Conservation (phyloP, 2,888 invertebrate genomes). For the Oligia strigilis region DNA sequence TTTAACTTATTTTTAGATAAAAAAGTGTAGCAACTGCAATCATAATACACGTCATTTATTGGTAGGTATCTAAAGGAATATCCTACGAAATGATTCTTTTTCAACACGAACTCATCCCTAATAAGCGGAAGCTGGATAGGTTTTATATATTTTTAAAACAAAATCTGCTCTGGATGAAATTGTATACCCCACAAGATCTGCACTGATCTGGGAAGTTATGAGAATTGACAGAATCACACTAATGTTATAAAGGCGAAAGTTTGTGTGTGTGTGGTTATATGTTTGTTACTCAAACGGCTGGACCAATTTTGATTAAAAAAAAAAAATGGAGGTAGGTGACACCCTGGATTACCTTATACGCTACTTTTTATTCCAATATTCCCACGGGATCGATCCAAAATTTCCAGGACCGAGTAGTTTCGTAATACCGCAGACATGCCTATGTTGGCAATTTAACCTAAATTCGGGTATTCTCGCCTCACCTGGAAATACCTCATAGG, state of each 20-base stretch:
- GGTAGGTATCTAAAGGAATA: constrained; percentile 26
- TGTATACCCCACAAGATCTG: not conserved
- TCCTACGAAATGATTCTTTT: constrained; percentile 43
- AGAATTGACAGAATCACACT: not conserved
- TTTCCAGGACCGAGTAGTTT: constrained; percentile 3
- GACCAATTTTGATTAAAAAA: too few species aligned
- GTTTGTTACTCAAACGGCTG: too few species aligned
- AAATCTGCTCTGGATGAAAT: not conserved
- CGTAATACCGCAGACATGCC: constrained; percentile 15
- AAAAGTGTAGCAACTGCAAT: not conserved
- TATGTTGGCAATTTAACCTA: constrained; percentile 32
- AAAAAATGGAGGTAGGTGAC: too few species aligned
- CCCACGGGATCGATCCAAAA: not conserved
- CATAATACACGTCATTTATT: constrained; percentile 3
- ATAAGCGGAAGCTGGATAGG: constrained; percentile 7
- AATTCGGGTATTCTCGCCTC: constrained; percentile 7
- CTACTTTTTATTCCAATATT: too few species aligned
- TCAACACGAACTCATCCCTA: constrained; percentile 27
- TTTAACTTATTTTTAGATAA: not conserved
- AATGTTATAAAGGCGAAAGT: too few species aligned
- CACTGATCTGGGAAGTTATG: not conserved
- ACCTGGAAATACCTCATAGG: constrained; percentile 37
- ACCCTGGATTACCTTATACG: too few species aligned
- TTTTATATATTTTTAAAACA: constrained; percentile 22
- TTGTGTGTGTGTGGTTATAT: too few species aligned